Evolutionary conservation across 1,140 invertebrate genomes (phyloP), one percentile per base, ranked within the genome.

Genomic region (Mamestra configurata): DNA sequence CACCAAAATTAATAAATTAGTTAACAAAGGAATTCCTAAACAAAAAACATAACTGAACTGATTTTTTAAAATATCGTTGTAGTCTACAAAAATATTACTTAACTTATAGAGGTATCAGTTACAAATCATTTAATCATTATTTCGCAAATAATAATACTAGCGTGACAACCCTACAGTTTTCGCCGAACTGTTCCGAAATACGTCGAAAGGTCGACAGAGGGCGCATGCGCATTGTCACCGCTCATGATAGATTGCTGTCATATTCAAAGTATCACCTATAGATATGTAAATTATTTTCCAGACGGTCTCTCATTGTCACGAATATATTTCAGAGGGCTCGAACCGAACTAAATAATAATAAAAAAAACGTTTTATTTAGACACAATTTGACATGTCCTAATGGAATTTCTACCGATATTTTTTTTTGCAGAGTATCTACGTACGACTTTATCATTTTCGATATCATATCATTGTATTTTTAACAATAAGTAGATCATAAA

Each of bases 181-280:
- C 61, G 37, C 35, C 22, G 61, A 31, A 66, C 61, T 43, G 61
- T n/a, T 66, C 61, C 61, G 20, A 66, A 76, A 76, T 77, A 70
- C 37, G 55, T 77, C 70, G 72, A 88, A 88, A 92, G 86, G 86
- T 92, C 86, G 84, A 51, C 66, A 43, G 61, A 89, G 84, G 83
- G 87, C 82, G 88, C 88, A 87, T 77, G 82, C 82, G 78, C 84
- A 89, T 90, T 91, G 89, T 88, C 83, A 79, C 71, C 53, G 57
- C 61, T 35, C 70, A 79, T 93, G 91, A 93, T 89, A 88, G 89
- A 93, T 93, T 77, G 87, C 86, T 92, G 91, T 90, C 89, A 92
- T 88, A 92, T 90, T 87, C 89, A 84, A 88, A 89, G 86, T 83
- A 87, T 85, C 80, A 79, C 68, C 87, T 86, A 85, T 90, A 90